phyloP scores from a whole-genome alignment of 2,888 invertebrate species.

The Steinernema carpocapsae region DNA sequence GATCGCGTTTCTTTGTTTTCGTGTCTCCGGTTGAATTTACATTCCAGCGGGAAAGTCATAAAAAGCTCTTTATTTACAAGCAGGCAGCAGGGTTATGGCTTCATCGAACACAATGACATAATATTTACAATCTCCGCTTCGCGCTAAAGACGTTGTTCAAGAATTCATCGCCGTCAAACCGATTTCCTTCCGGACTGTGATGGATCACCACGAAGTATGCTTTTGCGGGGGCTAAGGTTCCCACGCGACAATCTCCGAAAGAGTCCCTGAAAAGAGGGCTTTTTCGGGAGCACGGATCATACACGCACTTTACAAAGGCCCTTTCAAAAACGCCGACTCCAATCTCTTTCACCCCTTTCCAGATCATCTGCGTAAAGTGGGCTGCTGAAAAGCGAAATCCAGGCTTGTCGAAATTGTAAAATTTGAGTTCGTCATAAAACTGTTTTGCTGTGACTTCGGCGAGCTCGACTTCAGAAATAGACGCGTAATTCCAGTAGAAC shows the following conservation, averaged over 20 bases:
- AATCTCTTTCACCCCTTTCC: constrained; percentile 45
- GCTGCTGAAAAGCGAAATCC: constrained; percentile 42
- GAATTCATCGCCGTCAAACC: constrained; percentile 18
- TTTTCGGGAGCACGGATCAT: background rate
- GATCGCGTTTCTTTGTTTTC: background rate
- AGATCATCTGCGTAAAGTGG: constrained; percentile 49
- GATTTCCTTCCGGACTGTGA: constrained; percentile 25
- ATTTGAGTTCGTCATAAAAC: constrained; percentile 46
- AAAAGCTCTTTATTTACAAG: too few species aligned
- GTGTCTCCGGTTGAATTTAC: too few species aligned
- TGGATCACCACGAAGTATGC: constrained; percentile 22
- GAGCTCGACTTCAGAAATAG: constrained; percentile 38
- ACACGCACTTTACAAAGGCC: background rate
- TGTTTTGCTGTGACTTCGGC: constrained; percentile 41
- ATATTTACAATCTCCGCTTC: constrained; percentile 4
- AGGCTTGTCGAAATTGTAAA: constrained; percentile 43
- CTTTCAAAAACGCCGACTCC: constrained; percentile 42
- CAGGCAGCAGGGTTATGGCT: too few species aligned
- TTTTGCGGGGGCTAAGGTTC: background rate
- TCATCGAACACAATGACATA: background rate
- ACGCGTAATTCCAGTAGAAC: constrained; percentile 42
- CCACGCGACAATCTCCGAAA: constrained; percentile 19
- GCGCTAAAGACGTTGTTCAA: constrained; percentile 17
- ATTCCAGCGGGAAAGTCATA: too few species aligned
- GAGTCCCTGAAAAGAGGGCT: background rate